A percentile compares a stretch with the other conserved stretches of the same genome.
These are phyloP conservation scores for Tipula vernalis DNA, from an alignment of 2,888 invertebrate species.

Conservation along the genomic window DNA sequence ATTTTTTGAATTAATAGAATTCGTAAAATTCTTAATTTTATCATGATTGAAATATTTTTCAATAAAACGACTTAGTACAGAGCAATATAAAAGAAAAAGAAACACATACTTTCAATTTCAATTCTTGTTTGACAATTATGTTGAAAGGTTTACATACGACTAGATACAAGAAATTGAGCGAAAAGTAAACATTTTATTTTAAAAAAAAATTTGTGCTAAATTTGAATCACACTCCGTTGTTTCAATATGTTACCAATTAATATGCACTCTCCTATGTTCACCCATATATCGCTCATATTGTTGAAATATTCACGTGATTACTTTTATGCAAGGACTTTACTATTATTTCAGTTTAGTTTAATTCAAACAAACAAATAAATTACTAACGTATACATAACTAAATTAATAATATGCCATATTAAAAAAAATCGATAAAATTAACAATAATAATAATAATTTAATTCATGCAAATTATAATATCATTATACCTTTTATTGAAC, in stretches of 20 bases:
- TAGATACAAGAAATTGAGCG: neutral
- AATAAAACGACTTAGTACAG: neutral
- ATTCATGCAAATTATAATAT: neutral
- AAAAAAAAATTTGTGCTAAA: neutral
- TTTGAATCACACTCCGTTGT: neutral
- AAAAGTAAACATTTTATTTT: neutral
- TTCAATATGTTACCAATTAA: neutral
- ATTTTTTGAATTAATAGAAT: neutral
- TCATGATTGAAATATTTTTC: neutral
- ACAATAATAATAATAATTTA: neutral
- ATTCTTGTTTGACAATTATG: neutral
- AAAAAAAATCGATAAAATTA: neutral
- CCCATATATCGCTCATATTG: neutral
- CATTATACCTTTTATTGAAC: neutral
- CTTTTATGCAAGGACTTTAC: neutral
- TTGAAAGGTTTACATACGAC: neutral
- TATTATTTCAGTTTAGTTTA: neutral
- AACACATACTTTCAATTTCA: neutral
- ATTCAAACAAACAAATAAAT: neutral
- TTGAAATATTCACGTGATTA: neutral
- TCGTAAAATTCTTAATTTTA: neutral
- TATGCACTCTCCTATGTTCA: neutral
- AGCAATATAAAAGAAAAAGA: neutral
- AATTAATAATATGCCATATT: neutral
- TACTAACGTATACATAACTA: neutral